Percentiles rank a stretch among this genome's conserved stretches.
phyloP scores from a whole-genome alignment of 1,140 invertebrate genomes.

The Camponotus vicinus region DNA sequence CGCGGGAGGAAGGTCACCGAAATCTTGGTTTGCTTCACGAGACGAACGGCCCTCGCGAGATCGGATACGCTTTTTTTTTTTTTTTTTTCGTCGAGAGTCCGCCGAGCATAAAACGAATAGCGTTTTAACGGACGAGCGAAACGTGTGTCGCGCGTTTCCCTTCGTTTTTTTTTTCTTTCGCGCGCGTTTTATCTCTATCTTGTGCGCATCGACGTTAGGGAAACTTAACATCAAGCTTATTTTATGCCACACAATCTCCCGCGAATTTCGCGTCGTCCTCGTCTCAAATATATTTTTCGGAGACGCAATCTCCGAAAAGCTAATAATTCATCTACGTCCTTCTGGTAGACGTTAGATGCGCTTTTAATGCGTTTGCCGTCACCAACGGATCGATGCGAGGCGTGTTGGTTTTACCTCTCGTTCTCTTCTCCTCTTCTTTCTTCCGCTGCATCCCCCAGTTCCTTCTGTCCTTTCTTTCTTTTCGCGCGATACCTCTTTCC shows the following conservation, averaged over 20 bases:
- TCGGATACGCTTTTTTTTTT: slow-evolving; percentile 14
- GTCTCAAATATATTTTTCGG: slow-evolving; percentile 45
- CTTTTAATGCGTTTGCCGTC: slow-evolving; percentile 57
- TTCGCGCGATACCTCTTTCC: slow-evolving; percentile 37
- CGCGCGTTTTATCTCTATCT: neutral
- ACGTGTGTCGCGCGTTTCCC: slow-evolving; percentile 3
- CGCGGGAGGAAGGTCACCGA: neutral
- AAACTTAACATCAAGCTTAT: neutral
- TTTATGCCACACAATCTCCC: neutral
- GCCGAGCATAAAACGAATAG: neutral
- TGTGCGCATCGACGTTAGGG: neutral
- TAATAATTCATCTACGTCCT: slow-evolving; percentile 60
- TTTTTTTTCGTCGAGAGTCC: neutral
- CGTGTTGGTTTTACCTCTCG: slow-evolving; percentile 50
- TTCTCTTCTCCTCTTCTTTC: neutral
- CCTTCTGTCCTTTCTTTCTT: neutral
- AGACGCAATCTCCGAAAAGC: slow-evolving; percentile 30
- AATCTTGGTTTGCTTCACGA: slow-evolving; percentile 1
- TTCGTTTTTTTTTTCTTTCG: neutral
- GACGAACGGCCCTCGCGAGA: slow-evolving; percentile 20
- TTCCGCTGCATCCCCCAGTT: no score
- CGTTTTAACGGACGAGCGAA: slow-evolving; percentile 4
- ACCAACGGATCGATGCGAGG: slow-evolving; percentile 37
- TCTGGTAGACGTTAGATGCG: slow-evolving; percentile 52
- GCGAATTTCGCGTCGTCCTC: slow-evolving; percentile 5